Evolutionary conservation across 2,113 vertebrate genomes (phyloP).

Genomic region (Polypterus bichir): DNA sequence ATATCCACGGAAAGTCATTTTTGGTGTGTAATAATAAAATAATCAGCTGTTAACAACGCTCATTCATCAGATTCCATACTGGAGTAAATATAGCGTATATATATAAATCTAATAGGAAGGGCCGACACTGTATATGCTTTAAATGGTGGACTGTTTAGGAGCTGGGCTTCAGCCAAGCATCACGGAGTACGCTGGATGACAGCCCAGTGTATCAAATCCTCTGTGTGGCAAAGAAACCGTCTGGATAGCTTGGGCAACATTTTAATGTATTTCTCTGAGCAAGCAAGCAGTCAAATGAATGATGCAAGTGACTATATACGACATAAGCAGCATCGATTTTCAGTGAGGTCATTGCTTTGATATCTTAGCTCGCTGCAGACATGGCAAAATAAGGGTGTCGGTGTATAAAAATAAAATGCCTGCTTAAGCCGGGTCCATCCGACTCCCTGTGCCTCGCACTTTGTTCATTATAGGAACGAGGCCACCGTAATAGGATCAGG

Average conservation of each 20-base stretch:
- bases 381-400: constrained; percentile 33
- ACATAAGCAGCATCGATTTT: constrained; percentile 24
- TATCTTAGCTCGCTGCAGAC: constrained; percentile 25
- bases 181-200: constrained; percentile 11
- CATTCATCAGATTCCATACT: background rate
- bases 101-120: constrained; percentile 3
- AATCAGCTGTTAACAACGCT: too few species aligned
- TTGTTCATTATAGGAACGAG: too few species aligned
- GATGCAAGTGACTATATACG: constrained; percentile 39
- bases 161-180: constrained; percentile 19
- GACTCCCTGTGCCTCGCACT: background rate
- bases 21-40: too few species aligned
- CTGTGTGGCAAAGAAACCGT: constrained; percentile 11
- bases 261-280: constrained; percentile 20
- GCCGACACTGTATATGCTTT: constrained; percentile 6
- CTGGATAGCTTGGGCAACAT: constrained; percentile 13
- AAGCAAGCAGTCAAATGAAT: constrained; percentile 21
- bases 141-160: constrained; percentile 18
- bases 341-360: constrained; percentile 34
- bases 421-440: background rate
- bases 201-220: constrained; percentile 16
- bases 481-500: too few species aligned
- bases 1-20: too few species aligned
- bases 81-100: background rate
- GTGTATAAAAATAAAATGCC: constrained; percentile 27